phyloP scores from a whole-genome alignment of 2,113 vertebrate genomes.

The Glaucidium brasilianum region DNA sequence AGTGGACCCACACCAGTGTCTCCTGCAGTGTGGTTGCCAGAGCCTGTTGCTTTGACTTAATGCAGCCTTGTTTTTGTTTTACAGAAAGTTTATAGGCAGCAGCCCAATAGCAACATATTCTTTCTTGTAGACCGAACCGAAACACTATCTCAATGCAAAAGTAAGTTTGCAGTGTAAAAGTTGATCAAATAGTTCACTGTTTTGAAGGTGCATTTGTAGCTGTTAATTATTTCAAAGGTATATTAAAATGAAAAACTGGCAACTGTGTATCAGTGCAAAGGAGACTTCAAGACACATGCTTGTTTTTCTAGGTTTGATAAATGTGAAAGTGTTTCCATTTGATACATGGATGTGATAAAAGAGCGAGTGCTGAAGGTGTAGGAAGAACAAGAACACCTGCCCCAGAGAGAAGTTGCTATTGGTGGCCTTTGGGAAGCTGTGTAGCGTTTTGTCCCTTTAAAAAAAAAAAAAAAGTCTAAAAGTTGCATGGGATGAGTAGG shows the following conservation, averaged over 20 bases:
- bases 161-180: slow-evolving; percentile 72
- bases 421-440: neutral
- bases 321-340: neutral
- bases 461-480: neutral
- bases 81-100: slow-evolving; percentile 91
- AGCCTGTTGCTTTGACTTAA: neutral
- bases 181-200: neutral
- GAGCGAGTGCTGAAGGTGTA: neutral
- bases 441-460: neutral
- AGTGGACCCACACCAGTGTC: neutral
- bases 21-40: neutral
- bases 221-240: neutral
- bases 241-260: neutral
- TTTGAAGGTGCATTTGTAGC: neutral
- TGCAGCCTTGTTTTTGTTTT: slow-evolving; percentile 29
- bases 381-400: neutral
- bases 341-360: neutral
- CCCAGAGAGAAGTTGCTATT: neutral
- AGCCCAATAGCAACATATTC: slow-evolving; percentile 93
- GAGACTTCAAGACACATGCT: neutral
- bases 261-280: neutral
- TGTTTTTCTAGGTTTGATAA: neutral
- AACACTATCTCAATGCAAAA: slow-evolving; percentile 83
- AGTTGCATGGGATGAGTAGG: neutral
- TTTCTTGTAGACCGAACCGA: slow-evolving; percentile 86